Conservation (phyloP, 92 coral and sea anemone species). For the Anthopleura xanthogrammica region DNA sequence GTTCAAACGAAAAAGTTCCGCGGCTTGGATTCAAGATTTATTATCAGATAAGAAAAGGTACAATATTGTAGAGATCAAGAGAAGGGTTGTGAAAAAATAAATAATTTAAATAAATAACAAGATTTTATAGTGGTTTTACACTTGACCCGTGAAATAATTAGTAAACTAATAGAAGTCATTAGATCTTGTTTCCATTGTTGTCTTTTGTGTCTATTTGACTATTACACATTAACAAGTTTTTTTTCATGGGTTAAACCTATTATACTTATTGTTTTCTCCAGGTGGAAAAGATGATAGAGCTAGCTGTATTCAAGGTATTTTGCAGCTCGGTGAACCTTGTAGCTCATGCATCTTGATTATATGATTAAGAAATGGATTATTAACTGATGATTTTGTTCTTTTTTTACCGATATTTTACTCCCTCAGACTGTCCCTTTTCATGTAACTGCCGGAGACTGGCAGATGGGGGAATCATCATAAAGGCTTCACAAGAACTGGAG, state of each 20-base stretch:
- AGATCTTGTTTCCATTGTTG: too few relatives aligned
- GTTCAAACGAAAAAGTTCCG: constrained; percentile 9
- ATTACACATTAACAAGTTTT: too few relatives aligned
- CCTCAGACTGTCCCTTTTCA: constrained; percentile 18
- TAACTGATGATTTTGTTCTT: background rate
- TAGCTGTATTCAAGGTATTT: background rate
- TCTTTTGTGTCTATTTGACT: background rate
- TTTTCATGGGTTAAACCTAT: too few relatives aligned
- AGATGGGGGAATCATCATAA: constrained; percentile 13
- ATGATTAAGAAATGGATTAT: too few relatives aligned
- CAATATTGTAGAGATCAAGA: background rate
- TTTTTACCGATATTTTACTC: background rate
- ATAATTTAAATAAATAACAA: too few relatives aligned
- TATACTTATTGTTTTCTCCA: background rate
- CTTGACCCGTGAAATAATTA: too few relatives aligned
- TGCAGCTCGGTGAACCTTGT: background rate
- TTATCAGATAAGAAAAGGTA: constrained; percentile 25
- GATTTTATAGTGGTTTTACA: too few relatives aligned
- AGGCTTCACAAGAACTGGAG: background rate
- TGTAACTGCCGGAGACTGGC: constrained; percentile 9
- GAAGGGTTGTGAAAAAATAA: too few relatives aligned
- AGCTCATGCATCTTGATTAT: too few relatives aligned
- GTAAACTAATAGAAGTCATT: too few relatives aligned
- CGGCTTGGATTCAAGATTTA: constrained; percentile 40
- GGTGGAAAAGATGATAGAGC: background rate